Conservation (phyloP, 2,797 vertebrate species). For the Bradypodion pumilum region DNA sequence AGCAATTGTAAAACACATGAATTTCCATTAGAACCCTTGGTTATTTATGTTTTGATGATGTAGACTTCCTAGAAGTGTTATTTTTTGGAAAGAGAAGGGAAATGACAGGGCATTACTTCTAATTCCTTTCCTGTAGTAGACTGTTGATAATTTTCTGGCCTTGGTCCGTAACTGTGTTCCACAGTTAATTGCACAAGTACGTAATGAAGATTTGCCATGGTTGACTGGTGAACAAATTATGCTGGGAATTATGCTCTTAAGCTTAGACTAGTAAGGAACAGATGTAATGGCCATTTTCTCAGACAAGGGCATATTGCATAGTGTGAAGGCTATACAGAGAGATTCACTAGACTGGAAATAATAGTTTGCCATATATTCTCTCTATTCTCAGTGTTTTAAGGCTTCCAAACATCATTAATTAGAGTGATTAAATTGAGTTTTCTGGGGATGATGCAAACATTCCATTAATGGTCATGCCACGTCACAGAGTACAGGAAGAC, state of each 20-base stretch:
- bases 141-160: background rate
- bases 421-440: background rate
- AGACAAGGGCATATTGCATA: background rate
- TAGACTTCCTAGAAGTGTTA: background rate
- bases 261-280: background rate
- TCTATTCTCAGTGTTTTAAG: background rate
- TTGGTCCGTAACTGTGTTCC: background rate
- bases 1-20: background rate
- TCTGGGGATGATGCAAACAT: background rate
- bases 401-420: background rate
- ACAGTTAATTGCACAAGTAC: background rate
- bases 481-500: too few relatives aligned
- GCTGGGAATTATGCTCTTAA: background rate
- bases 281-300: background rate
- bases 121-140: background rate
- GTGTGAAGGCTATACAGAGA: background rate
- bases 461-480: too few relatives aligned
- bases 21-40: background rate
- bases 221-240: background rate
- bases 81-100: background rate
- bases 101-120: background rate
- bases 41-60: background rate
- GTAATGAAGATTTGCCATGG: background rate
- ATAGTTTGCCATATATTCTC: background rate
- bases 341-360: background rate